Evolutionary conservation across 2,113 vertebrate species (phyloP).

Genomic region (Catharus bicknelli): DNA sequence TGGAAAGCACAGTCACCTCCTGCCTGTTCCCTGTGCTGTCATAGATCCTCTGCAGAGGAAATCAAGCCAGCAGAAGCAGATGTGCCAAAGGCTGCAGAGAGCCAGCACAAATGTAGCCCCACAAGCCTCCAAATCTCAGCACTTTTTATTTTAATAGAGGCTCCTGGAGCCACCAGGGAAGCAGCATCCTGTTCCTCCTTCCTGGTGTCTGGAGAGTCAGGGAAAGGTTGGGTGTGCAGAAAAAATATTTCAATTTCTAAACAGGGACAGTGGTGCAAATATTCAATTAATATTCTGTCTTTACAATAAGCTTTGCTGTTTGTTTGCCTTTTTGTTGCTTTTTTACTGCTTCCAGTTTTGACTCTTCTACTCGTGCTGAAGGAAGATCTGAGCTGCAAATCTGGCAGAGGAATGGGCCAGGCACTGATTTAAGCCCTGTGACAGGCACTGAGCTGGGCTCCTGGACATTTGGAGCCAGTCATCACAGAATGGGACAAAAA

Average conservation of each 20-base stretch:
- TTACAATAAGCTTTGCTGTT: neutral
- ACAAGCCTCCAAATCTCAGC: neutral
- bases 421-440: neutral
- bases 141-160: neutral
- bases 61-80: neutral
- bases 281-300: neutral
- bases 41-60: neutral
- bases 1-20: neutral
- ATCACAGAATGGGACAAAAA: neutral
- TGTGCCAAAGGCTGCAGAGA: neutral
- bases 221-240: neutral
- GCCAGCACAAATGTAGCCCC: neutral
- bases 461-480: neutral
- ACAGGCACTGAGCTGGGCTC: neutral
- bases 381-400: neutral
- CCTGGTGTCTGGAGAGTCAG: neutral
- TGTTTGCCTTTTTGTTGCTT: neutral
- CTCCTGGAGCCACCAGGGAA: neutral
- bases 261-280: neutral
- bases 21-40: neutral
- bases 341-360: neutral
- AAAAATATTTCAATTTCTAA: neutral
- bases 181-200: neutral
- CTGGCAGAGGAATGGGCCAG: neutral
- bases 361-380: neutral